Conservation (phyloP, 2,113 vertebrate genomes). For the Peromyscus polionotus region DNA sequence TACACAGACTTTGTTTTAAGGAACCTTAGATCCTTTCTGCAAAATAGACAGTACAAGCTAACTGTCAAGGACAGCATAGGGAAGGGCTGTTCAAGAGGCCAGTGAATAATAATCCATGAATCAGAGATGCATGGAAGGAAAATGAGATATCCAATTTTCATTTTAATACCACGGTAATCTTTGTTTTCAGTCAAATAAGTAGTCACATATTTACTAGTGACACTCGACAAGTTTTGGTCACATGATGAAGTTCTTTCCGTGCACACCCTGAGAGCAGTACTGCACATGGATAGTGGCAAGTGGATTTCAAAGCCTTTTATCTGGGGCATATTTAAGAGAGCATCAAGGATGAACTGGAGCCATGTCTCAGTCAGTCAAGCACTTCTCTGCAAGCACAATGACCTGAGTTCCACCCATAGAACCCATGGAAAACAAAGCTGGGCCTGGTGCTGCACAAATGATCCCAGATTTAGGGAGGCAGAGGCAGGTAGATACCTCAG, state of each 20-base stretch:
- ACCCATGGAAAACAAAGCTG: background rate
- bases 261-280: background rate
- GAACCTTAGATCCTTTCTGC: constrained; percentile 24
- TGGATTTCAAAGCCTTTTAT: background rate
- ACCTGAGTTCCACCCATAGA: too few species aligned
- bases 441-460: background rate
- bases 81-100: background rate
- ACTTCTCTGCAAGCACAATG: too few species aligned
- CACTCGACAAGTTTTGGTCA: background rate
- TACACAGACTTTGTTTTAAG: constrained; percentile 60
- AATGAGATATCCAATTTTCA: constrained; percentile 24
- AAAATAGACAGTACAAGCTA: constrained; percentile 32
- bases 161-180: background rate
- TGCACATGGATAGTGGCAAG: background rate
- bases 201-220: background rate
- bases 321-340: background rate
- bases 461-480: background rate
- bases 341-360: background rate
- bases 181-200: background rate
- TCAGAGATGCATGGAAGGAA: constrained; percentile 27
- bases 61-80: background rate
- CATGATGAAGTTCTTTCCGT: background rate
- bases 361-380: background rate
- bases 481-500: background rate
- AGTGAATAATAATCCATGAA: constrained; percentile 18